These are phyloP conservation scores for Leptodactylus fuscus DNA, from an alignment of 2,113 vertebrate genomes.

Conservation along the genomic window DNA sequence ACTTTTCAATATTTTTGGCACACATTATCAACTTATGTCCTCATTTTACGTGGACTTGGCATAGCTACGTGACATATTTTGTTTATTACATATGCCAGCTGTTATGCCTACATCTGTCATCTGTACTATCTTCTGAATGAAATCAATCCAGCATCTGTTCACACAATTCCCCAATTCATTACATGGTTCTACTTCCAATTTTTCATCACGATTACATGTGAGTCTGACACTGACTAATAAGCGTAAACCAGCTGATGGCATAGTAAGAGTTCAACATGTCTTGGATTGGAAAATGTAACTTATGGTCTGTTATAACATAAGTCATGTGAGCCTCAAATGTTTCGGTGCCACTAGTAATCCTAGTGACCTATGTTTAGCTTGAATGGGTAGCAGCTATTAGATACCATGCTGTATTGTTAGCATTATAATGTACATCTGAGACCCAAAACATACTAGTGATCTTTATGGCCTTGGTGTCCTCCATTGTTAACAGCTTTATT, in stretches of 20 bases:
- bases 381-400: neutral
- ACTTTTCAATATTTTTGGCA: neutral
- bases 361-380: neutral
- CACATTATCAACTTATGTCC: neutral
- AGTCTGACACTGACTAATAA: neutral
- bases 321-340: neutral
- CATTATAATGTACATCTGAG: neutral
- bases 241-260: neutral
- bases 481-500: no score
- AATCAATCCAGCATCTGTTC: constrained; percentile 28
- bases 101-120: constrained; percentile 12
- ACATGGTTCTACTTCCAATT: neutral
- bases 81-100: neutral
- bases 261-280: neutral
- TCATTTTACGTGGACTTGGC: neutral
- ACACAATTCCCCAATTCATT: constrained; percentile 6
- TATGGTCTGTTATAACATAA: no score
- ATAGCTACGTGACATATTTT: neutral
- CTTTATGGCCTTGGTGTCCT: neutral
- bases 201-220: neutral
- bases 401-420: neutral
- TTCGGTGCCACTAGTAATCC: neutral
- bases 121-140: constrained; percentile 10
- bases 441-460: neutral
- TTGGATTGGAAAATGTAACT: no score